Base-by-base conservation (phyloP, 2,888 invertebrate genomes). In the Hedychridium roseum region DNA sequence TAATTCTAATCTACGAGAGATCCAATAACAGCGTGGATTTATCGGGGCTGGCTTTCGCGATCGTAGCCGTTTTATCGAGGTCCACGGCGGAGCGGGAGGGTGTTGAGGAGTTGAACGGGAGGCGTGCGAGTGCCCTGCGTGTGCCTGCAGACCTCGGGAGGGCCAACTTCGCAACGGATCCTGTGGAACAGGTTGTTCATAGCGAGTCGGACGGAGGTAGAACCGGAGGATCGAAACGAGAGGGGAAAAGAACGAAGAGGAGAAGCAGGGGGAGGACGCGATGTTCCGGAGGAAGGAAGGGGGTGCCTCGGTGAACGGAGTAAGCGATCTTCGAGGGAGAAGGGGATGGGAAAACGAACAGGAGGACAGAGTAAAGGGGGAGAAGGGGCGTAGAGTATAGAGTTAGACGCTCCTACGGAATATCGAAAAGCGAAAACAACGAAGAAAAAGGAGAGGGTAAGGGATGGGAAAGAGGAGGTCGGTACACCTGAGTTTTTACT, bases 111-210 rank as follows among this genome's bases (percentile, higher is more conserved):
- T 16, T 15, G 17, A 17, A 23, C 5, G 23, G 23, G 9, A 23
- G 9, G 4, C 5, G 23, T 23, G 9, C 32, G 16, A 15, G 16
- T 17, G 32, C 32, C 17, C 32, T 27, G 27, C 27, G 36, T 37
- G 36, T 36, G 36, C 34, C 43, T 35, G 35, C 14, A 9, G n/a
- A 21, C 27, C 17, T 2, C 28, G 27, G 42, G 50, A 54, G 42
- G 53, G 53, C 48, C 49, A 59, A 51, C 60, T 63, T 61, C 61
- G 23, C 9, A 23, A 60, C 55, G 42, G 50, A 60, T 54, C 49
- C 57, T 53, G 62, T 54, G 54, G 54, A 64, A 65, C 66, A 64
- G 64, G 64, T 66, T 64, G 66, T 63, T 57, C 51, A n/a, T n/a
- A n/a, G 2, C 4, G 23, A 23, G 23, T 7, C 9, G n/a, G 27